Evolutionary conservation across 2,113 vertebrate species (phyloP).

Genomic region (Morone saxatilis): DNA sequence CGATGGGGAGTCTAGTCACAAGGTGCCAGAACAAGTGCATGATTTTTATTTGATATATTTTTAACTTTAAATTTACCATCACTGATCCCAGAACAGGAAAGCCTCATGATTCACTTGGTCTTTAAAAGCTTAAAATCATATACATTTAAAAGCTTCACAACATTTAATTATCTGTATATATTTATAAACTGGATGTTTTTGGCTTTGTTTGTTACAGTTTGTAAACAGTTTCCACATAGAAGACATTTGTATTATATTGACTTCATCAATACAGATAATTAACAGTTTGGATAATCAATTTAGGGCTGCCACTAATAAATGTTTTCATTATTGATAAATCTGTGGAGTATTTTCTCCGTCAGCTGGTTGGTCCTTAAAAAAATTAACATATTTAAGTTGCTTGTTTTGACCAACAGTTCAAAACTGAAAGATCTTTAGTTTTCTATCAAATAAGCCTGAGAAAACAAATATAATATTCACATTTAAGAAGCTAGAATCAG

Average conservation of each 20-base stretch:
- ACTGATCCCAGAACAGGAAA: neutral
- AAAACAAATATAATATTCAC: neutral
- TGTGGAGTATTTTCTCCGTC: too few species aligned
- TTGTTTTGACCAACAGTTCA: neutral
- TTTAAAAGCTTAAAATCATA: too few species aligned
- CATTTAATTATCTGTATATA: neutral
- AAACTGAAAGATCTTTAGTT: neutral
- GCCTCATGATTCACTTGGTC: neutral
- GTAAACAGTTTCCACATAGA: too few species aligned
- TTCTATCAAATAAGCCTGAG: neutral
- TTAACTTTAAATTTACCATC: neutral
- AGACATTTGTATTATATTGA: too few species aligned
- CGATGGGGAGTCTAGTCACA: conserved; percentile 98
- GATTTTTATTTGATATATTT: neutral
- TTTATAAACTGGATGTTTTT: neutral
- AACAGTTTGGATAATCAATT: neutral
- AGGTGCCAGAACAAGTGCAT: conserved; percentile 79
- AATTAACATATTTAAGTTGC: neutral
- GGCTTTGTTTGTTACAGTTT: too few species aligned
- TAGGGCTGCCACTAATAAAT: neutral
- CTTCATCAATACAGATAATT: neutral
- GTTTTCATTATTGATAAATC: too few species aligned
- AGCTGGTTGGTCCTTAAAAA: too few species aligned
- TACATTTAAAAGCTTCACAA: too few species aligned
- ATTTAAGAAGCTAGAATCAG: neutral